Percentiles rank a stretch among this genome's conserved stretches.
Conservation (phyloP, 2,888 invertebrate genomes). For the Trilocha varians region DNA sequence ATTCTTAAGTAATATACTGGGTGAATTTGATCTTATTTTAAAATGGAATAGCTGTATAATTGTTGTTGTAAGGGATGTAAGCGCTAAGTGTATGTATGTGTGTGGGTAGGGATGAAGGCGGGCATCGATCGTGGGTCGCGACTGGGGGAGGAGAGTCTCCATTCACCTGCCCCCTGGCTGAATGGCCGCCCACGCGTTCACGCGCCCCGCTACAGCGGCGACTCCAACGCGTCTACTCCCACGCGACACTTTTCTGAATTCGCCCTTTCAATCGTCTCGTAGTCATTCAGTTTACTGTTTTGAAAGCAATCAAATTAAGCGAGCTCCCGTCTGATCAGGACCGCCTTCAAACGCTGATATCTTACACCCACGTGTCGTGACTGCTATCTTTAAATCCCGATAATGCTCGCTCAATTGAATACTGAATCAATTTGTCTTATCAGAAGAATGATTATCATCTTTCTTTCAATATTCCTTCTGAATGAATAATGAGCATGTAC, state of each 20-base stretch:
- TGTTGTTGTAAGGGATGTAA: neutral
- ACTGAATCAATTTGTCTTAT: neutral
- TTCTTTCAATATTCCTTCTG: too few species aligned
- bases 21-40: too few species aligned
- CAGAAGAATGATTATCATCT: neutral
- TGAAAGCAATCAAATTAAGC: constrained; percentile 46
- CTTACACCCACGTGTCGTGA: neutral
- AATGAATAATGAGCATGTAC: too few species aligned
- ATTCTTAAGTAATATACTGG: too few species aligned
- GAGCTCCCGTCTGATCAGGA: constrained; percentile 4
- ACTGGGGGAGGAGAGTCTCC: constrained; percentile 53
- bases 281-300: constrained; percentile 55
- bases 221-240: constrained; percentile 51
- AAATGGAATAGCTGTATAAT: neutral
- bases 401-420: neutral
- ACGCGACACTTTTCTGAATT: constrained; percentile 55
- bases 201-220: constrained; percentile 19
- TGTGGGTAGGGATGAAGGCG: constrained; percentile 26
- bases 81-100: constrained; percentile 10
- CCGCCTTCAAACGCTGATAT: neutral
- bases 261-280: constrained; percentile 47
- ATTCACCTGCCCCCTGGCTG: constrained; percentile 67
- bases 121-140: constrained; percentile 49
- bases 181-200: constrained; percentile 63
- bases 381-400: neutral